A percentile compares a stretch with the other conserved stretches of the same genome.
Evolutionary conservation across 2,888 invertebrate species (phyloP).

Genomic region (Perizoma affinitatum): DNA sequence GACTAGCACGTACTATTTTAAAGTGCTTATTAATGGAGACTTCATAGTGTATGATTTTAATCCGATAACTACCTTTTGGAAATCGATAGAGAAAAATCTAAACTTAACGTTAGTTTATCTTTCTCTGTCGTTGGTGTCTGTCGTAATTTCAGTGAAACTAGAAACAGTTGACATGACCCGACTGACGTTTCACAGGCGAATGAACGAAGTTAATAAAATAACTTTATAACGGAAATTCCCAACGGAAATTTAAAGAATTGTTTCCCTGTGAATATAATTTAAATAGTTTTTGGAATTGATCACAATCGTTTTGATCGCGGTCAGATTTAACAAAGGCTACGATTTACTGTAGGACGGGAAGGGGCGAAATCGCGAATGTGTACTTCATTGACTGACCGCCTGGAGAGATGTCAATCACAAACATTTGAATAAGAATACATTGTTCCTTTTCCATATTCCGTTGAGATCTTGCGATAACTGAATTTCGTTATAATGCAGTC

Average conservation of each 20-base stretch:
- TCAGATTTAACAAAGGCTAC: conserved; percentile 68
- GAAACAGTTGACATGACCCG: conserved; percentile 6
- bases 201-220: conserved; percentile 35
- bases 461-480: conserved; percentile 74
- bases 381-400: conserved; percentile 65
- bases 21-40: conserved; percentile 28
- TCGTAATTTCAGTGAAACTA: conserved; percentile 1
- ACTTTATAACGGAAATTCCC: conserved; percentile 67
- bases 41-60: conserved; percentile 13
- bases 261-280: conserved; percentile 62
- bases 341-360: conserved; percentile 52
- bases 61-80: neutral
- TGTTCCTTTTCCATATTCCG: conserved; percentile 72
- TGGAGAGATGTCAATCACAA: conserved; percentile 80
- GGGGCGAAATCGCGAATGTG: conserved; percentile 53
- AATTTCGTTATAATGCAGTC: conserved; percentile 69
- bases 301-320: conserved; percentile 73
- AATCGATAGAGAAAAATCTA: too few species aligned
- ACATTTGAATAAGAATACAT: conserved; percentile 76
- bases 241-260: conserved; percentile 54
- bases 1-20: conserved; percentile 37
- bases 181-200: conserved; percentile 14
- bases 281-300: conserved; percentile 71
- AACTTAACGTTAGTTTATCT: too few species aligned
- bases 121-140: too few species aligned